A percentile compares a stretch with the other conserved stretches of the same genome.
Evolutionary conservation across 2,888 invertebrate species (phyloP).

Genomic region (Hesperia comma): DNA sequence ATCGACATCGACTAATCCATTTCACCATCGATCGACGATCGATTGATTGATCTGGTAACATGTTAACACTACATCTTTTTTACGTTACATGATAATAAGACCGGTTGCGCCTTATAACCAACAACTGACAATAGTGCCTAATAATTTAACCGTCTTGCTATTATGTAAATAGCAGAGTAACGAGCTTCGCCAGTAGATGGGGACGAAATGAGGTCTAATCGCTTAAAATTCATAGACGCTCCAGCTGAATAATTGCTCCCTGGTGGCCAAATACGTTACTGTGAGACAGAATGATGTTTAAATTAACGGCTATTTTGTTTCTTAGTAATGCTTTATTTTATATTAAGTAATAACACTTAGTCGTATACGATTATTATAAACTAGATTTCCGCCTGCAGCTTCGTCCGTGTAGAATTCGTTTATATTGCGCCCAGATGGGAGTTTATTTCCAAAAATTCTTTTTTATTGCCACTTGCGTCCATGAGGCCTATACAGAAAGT

Average conservation of each 20-base stretch:
- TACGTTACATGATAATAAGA: not conserved
- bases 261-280: constrained; percentile 33
- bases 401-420: too few relatives aligned
- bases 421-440: too few relatives aligned
- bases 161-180: constrained; percentile 35
- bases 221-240: constrained; percentile 37
- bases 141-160: constrained; percentile 27
- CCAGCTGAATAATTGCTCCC: constrained; percentile 36
- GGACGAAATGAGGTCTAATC: constrained; percentile 35
- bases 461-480: too few relatives aligned
- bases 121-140: constrained; percentile 23
- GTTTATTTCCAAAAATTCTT: too few relatives aligned
- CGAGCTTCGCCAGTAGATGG: constrained; percentile 34
- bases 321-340: constrained; percentile 4
- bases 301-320: constrained; percentile 10
- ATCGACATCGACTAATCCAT: too few relatives aligned
- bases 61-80: too few relatives aligned
- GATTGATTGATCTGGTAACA: too few relatives aligned
- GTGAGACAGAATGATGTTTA: constrained; percentile 26
- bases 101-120: not conserved
- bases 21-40: too few relatives aligned
- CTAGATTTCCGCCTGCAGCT: too few relatives aligned
- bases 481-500: too few relatives aligned
- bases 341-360: too few relatives aligned
- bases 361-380: too few relatives aligned